Percentiles rank a stretch among this genome's conserved stretches.
Conservation (phyloP, 2,797 vertebrate genomes). For the Florisuga fusca region DNA sequence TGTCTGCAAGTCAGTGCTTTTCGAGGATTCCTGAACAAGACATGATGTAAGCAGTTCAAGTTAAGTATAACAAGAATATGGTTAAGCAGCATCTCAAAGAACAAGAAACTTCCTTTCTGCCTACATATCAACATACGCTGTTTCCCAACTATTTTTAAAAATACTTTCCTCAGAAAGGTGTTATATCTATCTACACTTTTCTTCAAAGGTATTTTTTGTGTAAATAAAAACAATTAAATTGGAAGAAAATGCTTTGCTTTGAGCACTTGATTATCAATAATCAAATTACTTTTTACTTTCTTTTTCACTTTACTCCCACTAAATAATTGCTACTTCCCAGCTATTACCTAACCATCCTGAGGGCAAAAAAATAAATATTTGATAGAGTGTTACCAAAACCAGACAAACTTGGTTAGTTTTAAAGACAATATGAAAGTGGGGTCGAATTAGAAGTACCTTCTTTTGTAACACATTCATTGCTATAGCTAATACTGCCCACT, state of each 20-base stretch:
- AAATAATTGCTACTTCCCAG: background rate
- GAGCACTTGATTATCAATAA: background rate
- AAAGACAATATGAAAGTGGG: background rate
- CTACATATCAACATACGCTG: background rate
- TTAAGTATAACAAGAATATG: background rate
- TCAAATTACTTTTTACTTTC: background rate
- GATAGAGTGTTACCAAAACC: background rate
- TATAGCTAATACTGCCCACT: background rate
- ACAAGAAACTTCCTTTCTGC: background rate
- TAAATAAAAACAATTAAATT: background rate
- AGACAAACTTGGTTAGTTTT: background rate
- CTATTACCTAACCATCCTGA: background rate
- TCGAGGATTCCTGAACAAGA: conserved; percentile 87
- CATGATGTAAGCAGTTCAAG: background rate
- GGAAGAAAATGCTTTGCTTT: background rate
- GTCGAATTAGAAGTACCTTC: background rate
- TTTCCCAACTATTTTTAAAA: background rate
- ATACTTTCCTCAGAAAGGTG: background rate
- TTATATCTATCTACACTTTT: background rate
- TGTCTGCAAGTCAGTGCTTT: conserved; percentile 89
- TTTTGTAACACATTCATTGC: background rate
- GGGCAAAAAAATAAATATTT: background rate
- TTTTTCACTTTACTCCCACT: background rate
- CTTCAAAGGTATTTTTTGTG: background rate
- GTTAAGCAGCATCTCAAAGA: background rate